Evolutionary conservation across 2,888 invertebrate species (phyloP).

Genomic region (Aphidius colemani): DNA sequence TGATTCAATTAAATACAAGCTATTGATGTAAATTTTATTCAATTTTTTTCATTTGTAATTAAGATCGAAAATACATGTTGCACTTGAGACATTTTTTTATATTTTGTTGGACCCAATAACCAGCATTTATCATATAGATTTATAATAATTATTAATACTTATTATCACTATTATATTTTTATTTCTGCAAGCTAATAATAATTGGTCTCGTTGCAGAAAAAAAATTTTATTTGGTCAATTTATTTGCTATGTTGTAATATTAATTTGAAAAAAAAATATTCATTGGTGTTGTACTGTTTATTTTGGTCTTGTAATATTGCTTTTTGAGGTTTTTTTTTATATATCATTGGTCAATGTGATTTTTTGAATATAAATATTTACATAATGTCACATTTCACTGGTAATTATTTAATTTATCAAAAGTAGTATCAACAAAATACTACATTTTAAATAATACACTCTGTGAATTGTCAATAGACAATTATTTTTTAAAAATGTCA

Average conservation of each 20-base stretch:
- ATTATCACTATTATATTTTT: constrained; percentile 12
- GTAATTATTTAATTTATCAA: not conserved
- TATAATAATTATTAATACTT: constrained; percentile 19
- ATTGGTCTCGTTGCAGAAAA: too few relatives aligned
- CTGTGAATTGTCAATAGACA: constrained; percentile 43
- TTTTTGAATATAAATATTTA: constrained; percentile 2
- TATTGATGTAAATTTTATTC: not conserved
- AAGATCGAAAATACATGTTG: not conserved
- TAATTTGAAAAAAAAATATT: too few relatives aligned
- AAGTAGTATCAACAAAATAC: constrained; percentile 8
- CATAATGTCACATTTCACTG: not conserved
- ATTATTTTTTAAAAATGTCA: constrained; percentile 57
- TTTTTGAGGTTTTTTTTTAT: not conserved
- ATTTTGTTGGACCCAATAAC: constrained; percentile 61
- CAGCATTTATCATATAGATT: constrained; percentile 51
- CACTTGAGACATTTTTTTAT: constrained; percentile 36
- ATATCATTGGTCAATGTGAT: not conserved
- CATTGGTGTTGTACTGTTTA: too few relatives aligned
- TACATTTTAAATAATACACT: constrained; percentile 12
- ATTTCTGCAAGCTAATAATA: not conserved
- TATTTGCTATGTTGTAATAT: too few relatives aligned
- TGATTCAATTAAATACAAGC: not conserved
- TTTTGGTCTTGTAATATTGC: too few relatives aligned
- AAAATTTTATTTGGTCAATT: constrained; percentile 1
- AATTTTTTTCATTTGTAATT: not conserved